Percentiles rank a stretch among this genome's conserved stretches.
phyloP scores from a whole-genome alignment of 2,113 vertebrate genomes.

The Leucosticte australis region DNA sequence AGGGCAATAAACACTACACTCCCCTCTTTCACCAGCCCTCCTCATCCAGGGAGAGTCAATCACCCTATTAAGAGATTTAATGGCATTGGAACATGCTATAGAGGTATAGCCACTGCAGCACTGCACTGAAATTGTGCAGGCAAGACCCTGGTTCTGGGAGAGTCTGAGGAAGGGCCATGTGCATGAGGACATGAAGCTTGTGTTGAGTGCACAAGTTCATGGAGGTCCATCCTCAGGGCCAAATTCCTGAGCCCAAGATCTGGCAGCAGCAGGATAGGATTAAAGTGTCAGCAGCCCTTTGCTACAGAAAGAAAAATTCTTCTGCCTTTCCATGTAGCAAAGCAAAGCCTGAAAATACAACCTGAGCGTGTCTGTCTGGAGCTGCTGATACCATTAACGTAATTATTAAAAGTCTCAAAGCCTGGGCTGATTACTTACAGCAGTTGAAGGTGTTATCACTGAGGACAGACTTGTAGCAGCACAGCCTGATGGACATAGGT shows the following conservation, averaged over 20 bases:
- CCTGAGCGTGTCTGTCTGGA: neutral
- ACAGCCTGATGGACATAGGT: neutral
- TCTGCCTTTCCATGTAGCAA: neutral
- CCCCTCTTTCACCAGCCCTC: neutral
- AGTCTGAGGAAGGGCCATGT: neutral
- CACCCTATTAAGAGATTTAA: neutral
- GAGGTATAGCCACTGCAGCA: neutral
- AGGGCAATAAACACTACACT: neutral
- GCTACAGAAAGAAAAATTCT: neutral
- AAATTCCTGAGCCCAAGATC: accelerated
- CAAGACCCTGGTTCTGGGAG: neutral
- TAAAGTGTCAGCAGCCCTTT: neutral
- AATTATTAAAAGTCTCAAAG: neutral
- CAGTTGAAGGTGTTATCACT: neutral
- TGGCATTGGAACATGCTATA: neutral
- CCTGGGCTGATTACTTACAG: neutral
- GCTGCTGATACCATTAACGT: neutral
- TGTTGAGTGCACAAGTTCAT: accelerated
- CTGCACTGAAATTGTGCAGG: neutral
- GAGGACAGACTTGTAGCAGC: neutral
- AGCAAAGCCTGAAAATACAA: neutral
- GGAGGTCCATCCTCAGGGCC: neutral
- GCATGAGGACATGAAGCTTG: neutral
- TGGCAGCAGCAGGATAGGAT: accelerated
- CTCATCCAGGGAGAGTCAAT: neutral